A percentile compares a stretch with the other conserved stretches of the same genome.
Evolutionary conservation across 2,797 vertebrate species (phyloP).

Genomic region (Aeoliscus strigatus): DNA sequence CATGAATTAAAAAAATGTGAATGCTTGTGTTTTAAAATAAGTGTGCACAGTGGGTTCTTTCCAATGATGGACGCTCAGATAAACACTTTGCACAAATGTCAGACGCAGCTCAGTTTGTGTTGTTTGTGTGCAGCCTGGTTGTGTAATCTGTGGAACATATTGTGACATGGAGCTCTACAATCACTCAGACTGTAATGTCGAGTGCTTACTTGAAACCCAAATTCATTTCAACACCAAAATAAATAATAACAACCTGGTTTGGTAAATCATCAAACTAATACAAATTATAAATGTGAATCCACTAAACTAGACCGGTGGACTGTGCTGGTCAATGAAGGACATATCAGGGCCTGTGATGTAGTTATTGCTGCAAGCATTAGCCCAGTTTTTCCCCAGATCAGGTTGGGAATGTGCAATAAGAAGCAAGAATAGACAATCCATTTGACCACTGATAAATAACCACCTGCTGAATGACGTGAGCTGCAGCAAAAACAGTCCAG

Average conservation of each 20-base stretch:
- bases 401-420: constrained; percentile 11
- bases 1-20: too few relatives aligned
- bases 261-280: not conserved
- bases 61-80: constrained; percentile 31
- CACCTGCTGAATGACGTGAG: constrained; percentile 2
- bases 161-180: too few relatives aligned
- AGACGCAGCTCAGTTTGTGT: constrained; percentile 17
- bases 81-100: constrained; percentile 28
- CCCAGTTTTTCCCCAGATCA: constrained; percentile 5
- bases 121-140: constrained; percentile 3
- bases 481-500: not conserved
- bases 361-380: constrained; percentile 6
- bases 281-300: constrained; percentile 1
- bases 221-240: not conserved
- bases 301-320: constrained; percentile 1
- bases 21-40: too few relatives aligned
- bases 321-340: constrained; percentile 31
- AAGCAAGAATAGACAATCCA: constrained; percentile 16
- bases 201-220: not conserved
- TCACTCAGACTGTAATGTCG: too few relatives aligned
- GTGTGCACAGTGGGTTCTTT: constrained; percentile 15
- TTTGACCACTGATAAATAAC: constrained; percentile 5
- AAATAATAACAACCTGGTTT: constrained; percentile 1
- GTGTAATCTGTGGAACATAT: not conserved
- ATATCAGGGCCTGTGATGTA: constrained; percentile 38